Evolutionary conservation across 2,113 vertebrate genomes (phyloP).

Genomic region (Accipiter virgatus): DNA sequence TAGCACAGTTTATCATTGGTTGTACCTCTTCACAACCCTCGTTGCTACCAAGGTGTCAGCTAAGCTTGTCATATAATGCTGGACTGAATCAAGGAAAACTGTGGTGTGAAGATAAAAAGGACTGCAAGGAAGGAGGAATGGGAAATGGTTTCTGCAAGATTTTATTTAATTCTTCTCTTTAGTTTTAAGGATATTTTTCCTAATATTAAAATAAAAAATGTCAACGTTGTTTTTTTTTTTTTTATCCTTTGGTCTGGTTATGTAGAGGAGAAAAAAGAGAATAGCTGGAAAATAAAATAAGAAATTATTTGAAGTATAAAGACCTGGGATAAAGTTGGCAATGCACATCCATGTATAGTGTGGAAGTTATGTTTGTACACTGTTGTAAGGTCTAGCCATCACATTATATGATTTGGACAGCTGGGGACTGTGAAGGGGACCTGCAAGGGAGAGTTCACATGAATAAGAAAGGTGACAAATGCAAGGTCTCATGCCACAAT

Average conservation of each 20-base stretch:
- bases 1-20: neutral
- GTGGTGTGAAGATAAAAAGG: neutral
- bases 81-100: neutral
- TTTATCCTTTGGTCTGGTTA: neutral
- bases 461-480: neutral
- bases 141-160: neutral
- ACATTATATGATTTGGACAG: neutral
- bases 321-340: neutral
- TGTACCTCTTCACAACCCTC: neutral
- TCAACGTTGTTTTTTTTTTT: neutral
- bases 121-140: neutral
- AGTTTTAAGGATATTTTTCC: neutral
- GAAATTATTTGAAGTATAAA: neutral
- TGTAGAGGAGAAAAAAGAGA: neutral
- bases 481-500: neutral
- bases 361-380: neutral
- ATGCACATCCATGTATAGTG: neutral
- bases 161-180: neutral
- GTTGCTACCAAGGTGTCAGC: neutral
- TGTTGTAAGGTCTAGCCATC: neutral
- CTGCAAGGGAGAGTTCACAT: neutral
- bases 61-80: neutral
- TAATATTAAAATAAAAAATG: neutral
- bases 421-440: neutral
- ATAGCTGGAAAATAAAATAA: neutral